Percentiles rank a stretch among this genome's conserved stretches.
phyloP scores from a whole-genome alignment of 2,797 vertebrate species.

The Xenops minutus region DNA sequence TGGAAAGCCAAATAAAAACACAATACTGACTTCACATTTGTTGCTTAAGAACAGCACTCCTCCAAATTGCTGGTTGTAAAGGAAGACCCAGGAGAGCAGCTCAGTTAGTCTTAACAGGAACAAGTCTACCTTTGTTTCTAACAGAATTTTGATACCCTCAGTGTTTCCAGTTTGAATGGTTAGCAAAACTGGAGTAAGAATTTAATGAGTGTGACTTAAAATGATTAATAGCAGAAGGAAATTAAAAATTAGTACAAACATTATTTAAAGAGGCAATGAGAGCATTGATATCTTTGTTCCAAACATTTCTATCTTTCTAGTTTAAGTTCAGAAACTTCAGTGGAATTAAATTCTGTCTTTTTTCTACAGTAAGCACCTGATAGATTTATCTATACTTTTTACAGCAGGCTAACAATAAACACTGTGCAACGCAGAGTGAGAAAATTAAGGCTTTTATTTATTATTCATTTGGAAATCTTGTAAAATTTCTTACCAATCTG shows the following conservation, averaged over 20 bases:
- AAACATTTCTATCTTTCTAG: background rate
- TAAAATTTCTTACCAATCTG: conserved; percentile 81
- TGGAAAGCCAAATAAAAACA: background rate
- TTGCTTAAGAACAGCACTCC: background rate
- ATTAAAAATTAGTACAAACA: background rate
- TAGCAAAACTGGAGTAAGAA: background rate
- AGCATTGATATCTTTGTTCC: background rate
- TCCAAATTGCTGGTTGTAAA: background rate
- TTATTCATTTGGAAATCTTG: conserved; percentile 26
- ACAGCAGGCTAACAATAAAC: background rate
- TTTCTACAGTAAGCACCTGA: background rate
- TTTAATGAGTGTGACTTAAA: background rate
- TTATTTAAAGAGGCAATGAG: background rate
- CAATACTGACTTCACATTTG: background rate
- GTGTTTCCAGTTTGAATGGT: background rate
- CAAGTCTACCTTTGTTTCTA: background rate
- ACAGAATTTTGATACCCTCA: background rate
- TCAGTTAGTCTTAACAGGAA: background rate
- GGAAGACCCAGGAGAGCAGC: background rate
- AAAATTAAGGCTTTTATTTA: background rate
- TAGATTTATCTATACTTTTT: background rate
- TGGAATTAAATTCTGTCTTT: background rate
- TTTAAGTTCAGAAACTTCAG: background rate
- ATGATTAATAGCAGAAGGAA: background rate
- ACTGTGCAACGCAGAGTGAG: background rate